Base-by-base conservation (phyloP, 2,888 invertebrate genomes). In the Lasioglossum calceatum region DNA sequence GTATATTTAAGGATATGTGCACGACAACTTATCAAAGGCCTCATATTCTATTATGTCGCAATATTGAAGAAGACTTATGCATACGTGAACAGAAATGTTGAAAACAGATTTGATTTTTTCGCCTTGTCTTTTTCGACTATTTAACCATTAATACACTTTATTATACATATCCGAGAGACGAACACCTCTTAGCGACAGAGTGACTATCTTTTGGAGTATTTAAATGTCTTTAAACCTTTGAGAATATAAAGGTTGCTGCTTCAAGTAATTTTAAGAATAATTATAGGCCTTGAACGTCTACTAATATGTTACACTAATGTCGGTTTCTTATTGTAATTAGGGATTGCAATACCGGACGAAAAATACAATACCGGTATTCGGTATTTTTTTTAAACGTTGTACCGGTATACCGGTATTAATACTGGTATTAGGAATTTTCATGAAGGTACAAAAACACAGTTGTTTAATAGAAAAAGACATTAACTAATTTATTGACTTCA, bases 121-220 rank as follows among this genome's bases (percentile, higher is more conserved):
- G 47, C 32, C 23, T 80, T 74, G 19, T 36, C 7, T 76, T 77
- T 32, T 50, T 78, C 64, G 77, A 67, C n/a, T n/a, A 74, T 74
- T 84, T 70, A 61, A 81, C 75, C 75, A 74, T 16, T 47, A 61
- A 58, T 36, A 78, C 39, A 82, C 78, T 84, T 84, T 84, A 74
- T 72, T 80, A 84, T 80, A 87, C 87, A 87, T 88, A 88, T 88
- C 87, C 47, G 72, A 42, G 61, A 71, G 79, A 75, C n/a, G 23
- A 44, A 77, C 23, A 36, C 58, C 32, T 54, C 50, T 79, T 27
- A 73, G 1, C 74, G 23, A 71, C n/a, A 36, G 61, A 54, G 78
- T 14, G 32, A 23, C 70, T 70, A 85, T 71, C 74, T 61, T 74
- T 47, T 47, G 74, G 27, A 75, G 50, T 70, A 39, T 80, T 73